phyloP scores from a whole-genome alignment of 64 coral and sea anemone genomes.

The Astreopora myriophthalma region DNA sequence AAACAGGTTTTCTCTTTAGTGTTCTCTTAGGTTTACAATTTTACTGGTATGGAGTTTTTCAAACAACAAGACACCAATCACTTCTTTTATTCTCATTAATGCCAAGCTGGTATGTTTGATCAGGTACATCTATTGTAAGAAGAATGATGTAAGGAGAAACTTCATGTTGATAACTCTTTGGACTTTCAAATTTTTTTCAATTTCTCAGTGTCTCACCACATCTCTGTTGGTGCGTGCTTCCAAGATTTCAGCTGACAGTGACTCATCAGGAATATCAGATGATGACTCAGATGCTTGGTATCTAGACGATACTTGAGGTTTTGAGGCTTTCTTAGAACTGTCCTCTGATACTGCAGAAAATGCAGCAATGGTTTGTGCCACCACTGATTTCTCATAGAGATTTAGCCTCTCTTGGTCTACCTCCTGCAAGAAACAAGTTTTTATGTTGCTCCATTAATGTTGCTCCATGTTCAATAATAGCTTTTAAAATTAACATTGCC shows the following conservation, averaged over 20 bases:
- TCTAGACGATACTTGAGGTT: conserved; percentile 45
- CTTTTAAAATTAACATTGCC: no score
- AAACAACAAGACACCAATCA: no score
- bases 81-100: no score
- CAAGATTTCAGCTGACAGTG: conserved; percentile 77
- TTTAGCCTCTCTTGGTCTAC: conserved; percentile 71
- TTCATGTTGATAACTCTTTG: no score
- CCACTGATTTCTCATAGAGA: conserved; percentile 85
- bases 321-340: conserved; percentile 6
- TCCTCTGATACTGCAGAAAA: conserved; percentile 73
- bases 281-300: conserved; percentile 27
- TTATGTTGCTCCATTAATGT: no score
- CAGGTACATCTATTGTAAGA: no score
- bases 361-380: conserved; percentile 96
- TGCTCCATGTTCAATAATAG: no score
- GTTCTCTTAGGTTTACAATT: no score
- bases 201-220: conserved; percentile 65
- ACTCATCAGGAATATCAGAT: conserved; percentile 70
- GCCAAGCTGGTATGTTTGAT: no score
- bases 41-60: no score
- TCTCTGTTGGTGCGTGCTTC: conserved; percentile 94
- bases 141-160: no score
- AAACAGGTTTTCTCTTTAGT: no score
- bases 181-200: not conserved
- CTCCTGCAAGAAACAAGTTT: not conserved